Evolutionary conservation across 2,797 vertebrate genomes (phyloP), one percentile per base, ranked within the genome.

Genomic region (Antrozous pallidus): DNA sequence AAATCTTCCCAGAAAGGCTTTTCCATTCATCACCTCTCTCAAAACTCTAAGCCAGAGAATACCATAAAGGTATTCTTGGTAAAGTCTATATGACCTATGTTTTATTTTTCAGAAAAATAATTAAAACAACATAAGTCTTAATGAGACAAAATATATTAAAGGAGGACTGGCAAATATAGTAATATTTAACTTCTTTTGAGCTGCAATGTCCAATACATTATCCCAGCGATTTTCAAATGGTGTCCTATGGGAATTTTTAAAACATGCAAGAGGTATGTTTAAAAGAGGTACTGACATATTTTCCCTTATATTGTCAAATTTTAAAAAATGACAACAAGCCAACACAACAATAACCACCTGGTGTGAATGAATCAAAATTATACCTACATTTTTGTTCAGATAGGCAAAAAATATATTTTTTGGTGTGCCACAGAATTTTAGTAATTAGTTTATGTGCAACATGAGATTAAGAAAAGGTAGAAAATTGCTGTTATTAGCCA

Each of bases 61-160:
- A 75, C 42, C 1, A 36, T 51, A 61, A 85, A 88, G 45, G 20
- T 61, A 88, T 51, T 85, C 38, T 67, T 78, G n/a, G 16, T 56
- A 88, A 91, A 70, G 42, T 7, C n/a, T 65, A 0, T 90, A 38
- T 74, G 10, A 92, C 38, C 33, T 74, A 86, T 56, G 75, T 80
- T 77, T 36, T 73, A 82, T 67, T 54, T 78, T 91, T 69, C 2
- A 70, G 20, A 24, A 78, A 88, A 81, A 94, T 26, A 85, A 22
- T 47, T 81, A 38, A 31, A 84, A 38, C 9, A 94, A 26, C 26
- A 2, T 63, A 88, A 82, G 14, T 2, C 65, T 36, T 78, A 58
- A 74, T 22, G 28, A 88, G 42, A 79, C 65, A 90, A 74, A 94
- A 92, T 3, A 83, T 51, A 90, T 70, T 78, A 67, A 67, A 85